These are phyloP conservation scores for Entomyzon cyanotis DNA, from an alignment of 2,113 vertebrate genomes.

Conservation along the genomic window DNA sequence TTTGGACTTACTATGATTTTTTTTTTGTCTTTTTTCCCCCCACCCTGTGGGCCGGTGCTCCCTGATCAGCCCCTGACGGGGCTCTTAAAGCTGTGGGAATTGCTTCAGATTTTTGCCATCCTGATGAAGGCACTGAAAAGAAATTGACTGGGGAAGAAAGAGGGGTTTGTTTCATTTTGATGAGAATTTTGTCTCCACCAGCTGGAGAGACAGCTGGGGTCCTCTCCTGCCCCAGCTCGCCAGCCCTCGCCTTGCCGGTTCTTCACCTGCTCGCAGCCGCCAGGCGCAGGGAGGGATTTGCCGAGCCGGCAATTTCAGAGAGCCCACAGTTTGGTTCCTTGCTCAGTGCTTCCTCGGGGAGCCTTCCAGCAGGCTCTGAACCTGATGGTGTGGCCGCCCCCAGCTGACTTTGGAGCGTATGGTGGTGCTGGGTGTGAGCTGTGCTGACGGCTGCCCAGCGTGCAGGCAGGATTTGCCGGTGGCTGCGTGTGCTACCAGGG, in stretches of 20 bases:
- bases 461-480: not conserved
- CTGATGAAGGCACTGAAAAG: not conserved
- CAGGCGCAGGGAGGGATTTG: not conserved
- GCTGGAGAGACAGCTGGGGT: slow-evolving; percentile 66
- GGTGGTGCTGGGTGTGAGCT: not conserved
- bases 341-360: accelerated
- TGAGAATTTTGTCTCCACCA: slow-evolving; percentile 60
- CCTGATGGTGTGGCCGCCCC: not conserved
- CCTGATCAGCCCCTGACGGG: accelerated
- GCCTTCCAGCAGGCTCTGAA: not conserved
- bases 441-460: accelerated
- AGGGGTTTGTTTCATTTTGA: slow-evolving; percentile 5
- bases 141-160: not conserved
- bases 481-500: accelerated
- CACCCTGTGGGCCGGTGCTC: accelerated
- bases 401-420: accelerated
- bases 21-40: not conserved
- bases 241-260: not conserved
- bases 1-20: not conserved
- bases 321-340: not conserved
- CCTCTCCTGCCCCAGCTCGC: slow-evolving; percentile 16
- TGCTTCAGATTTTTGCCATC: not conserved
- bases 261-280: not conserved
- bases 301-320: not conserved
- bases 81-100: not conserved